Evolutionary conservation across 2,888 invertebrate species (phyloP).

Genomic region (Dryobota labecula): DNA sequence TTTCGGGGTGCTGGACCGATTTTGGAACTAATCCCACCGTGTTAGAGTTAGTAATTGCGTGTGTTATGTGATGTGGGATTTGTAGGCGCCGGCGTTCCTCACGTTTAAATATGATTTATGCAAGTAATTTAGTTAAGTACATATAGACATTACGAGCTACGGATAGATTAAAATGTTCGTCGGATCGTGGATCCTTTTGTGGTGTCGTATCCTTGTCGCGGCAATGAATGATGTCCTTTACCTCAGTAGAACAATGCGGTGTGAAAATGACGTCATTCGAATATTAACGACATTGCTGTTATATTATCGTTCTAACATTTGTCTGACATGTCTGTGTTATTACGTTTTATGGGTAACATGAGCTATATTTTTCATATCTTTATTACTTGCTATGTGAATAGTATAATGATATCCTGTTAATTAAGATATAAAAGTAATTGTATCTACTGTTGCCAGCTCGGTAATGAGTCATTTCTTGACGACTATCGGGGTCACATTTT

Average conservation of each 20-base stretch:
- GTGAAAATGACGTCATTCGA: constrained; percentile 58
- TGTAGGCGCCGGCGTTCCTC: constrained; percentile 80
- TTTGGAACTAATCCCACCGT: constrained; percentile 65
- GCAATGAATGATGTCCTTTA: constrained; percentile 76
- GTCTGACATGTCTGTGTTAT: constrained; percentile 34
- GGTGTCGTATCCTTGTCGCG: constrained; percentile 66
- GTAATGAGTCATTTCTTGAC: constrained; percentile 23
- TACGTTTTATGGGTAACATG: constrained; percentile 31
- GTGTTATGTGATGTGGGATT: constrained; percentile 62
- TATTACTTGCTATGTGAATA: constrained; percentile 36
- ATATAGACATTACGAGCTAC: constrained; percentile 86
- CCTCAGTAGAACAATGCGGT: constrained; percentile 57
- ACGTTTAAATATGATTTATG: constrained; percentile 90
- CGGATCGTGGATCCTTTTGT: constrained; percentile 76
- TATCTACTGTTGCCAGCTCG: constrained; percentile 21
- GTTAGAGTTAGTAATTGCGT: constrained; percentile 73
- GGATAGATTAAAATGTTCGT: constrained; percentile 88
- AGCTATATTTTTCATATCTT: constrained; percentile 42
- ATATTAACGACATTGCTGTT: constrained; percentile 56
- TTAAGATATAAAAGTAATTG: constrained; percentile 23
- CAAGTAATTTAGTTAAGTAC: constrained; percentile 90
- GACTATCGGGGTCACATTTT: neutral
- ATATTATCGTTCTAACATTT: constrained; percentile 48
- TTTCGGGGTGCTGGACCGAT: constrained; percentile 52
- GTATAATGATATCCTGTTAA: constrained; percentile 12